Conservation (phyloP, 2,797 vertebrate species). For the Numenius phaeopus region DNA sequence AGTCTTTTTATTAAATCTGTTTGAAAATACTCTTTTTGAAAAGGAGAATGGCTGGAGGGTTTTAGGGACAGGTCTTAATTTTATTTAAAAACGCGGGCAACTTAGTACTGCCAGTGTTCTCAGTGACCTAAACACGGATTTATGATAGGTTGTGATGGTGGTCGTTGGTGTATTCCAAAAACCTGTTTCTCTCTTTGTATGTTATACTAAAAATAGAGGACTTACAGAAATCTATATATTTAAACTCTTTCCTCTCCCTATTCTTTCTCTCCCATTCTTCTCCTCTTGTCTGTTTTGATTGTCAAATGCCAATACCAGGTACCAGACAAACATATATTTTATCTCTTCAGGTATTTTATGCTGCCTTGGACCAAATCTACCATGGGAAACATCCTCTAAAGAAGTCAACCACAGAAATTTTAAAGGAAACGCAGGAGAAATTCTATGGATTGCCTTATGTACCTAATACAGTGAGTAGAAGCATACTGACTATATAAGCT, state of each 20-base stretch:
- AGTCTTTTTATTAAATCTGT: background rate
- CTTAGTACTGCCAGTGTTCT: background rate
- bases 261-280: background rate
- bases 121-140: background rate
- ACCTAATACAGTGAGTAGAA: constrained; percentile 89
- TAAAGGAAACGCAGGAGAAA: constrained; percentile 91
- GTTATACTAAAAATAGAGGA: background rate
- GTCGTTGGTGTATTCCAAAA: background rate
- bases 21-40: background rate
- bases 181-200: background rate
- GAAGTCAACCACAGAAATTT: constrained; percentile 89
- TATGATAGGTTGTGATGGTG: background rate
- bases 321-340: constrained; percentile 53
- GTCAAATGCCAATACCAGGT: background rate
- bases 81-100: background rate
- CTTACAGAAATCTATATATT: background rate
- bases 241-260: background rate
- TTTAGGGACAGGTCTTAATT: background rate
- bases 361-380: constrained; percentile 95
- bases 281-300: background rate
- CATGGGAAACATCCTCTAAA: constrained; percentile 88
- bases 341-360: constrained; percentile 90
- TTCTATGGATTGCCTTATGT: constrained; percentile 92
- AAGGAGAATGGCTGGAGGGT: background rate
- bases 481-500: background rate